phyloP scores from a whole-genome alignment of 2,797 vertebrate genomes.

The Amniataba percoides region DNA sequence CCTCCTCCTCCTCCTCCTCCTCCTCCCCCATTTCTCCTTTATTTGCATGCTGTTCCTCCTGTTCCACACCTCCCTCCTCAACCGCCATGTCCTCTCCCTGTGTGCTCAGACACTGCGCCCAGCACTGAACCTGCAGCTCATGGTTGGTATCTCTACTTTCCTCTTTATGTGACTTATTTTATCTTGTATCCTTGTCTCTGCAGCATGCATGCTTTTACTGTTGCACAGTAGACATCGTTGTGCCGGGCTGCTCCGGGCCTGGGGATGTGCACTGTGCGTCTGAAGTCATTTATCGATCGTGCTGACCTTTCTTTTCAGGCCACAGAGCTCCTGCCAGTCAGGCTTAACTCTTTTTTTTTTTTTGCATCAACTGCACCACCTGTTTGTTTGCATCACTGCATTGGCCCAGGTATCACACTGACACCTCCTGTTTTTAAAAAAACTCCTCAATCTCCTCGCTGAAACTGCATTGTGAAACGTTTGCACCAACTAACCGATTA shows the following conservation, averaged over 20 bases:
- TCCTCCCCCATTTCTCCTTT: slow-evolving; percentile 89
- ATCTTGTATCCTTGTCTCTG: slow-evolving; percentile 51
- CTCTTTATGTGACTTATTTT: slow-evolving; percentile 63
- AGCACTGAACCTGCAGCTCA: slow-evolving; percentile 99
- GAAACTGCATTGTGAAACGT: slow-evolving; percentile 29
- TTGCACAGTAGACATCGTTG: slow-evolving; percentile 35
- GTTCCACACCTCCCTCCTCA: slow-evolving; percentile 92
- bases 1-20: slow-evolving; percentile 84
- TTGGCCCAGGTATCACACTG: not conserved
- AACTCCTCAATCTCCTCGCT: not conserved
- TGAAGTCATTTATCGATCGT: slow-evolving; percentile 31
- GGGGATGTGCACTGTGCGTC: slow-evolving; percentile 39
- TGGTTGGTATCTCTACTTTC: slow-evolving; percentile 98
- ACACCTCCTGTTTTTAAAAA: not conserved
- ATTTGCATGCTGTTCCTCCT: slow-evolving; percentile 99
- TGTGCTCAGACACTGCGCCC: slow-evolving; percentile 98
- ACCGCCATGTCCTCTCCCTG: slow-evolving; percentile 90
- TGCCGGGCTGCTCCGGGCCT: slow-evolving; percentile 31
- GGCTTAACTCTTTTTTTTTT: not conserved
- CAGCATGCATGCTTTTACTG: slow-evolving; percentile 66
- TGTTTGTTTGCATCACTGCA: slow-evolving; percentile 19
- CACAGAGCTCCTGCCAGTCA: slow-evolving; percentile 10
- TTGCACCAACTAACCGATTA: slow-evolving; percentile 64
- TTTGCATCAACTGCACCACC: slow-evolving; percentile 27
- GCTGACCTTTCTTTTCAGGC: slow-evolving; percentile 22